Conservation (phyloP, 2,797 vertebrate species). For the Silurus lanzhouensis region DNA sequence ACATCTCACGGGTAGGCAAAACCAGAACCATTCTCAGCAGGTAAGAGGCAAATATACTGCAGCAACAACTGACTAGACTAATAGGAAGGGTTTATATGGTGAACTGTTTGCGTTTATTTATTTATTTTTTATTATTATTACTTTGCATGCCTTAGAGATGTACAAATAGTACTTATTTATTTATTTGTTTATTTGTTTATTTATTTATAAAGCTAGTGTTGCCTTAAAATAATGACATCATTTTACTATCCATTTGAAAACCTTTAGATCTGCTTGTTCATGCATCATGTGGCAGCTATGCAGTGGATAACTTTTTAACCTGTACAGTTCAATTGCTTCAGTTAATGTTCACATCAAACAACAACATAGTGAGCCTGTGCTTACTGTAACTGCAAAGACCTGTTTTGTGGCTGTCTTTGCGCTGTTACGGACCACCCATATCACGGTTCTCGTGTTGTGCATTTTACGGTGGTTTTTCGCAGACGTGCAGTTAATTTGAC, state of each 20-base stretch:
- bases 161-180: no score
- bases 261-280: neutral
- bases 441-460: neutral
- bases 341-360: neutral
- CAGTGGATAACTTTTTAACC: neutral
- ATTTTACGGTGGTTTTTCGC: neutral
- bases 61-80: neutral
- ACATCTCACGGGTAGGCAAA: constrained; percentile 70
- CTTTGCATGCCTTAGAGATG: no score
- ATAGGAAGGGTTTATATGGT: neutral
- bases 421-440: neutral
- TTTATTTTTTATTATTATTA: neutral
- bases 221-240: neutral
- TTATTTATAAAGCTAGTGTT: neutral
- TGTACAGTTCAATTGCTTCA: neutral
- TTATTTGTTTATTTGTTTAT: neutral
- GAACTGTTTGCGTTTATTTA: no score
- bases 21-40: constrained; percentile 69
- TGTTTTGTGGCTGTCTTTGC: neutral
- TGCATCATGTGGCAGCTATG: neutral
- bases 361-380: neutral
- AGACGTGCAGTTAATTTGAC: neutral
- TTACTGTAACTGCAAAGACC: neutral
- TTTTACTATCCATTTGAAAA: neutral
- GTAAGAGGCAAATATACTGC: constrained; percentile 35